Evolutionary conservation across 92 coral and sea anemone species (phyloP).

Genomic region (Porites lobata): DNA sequence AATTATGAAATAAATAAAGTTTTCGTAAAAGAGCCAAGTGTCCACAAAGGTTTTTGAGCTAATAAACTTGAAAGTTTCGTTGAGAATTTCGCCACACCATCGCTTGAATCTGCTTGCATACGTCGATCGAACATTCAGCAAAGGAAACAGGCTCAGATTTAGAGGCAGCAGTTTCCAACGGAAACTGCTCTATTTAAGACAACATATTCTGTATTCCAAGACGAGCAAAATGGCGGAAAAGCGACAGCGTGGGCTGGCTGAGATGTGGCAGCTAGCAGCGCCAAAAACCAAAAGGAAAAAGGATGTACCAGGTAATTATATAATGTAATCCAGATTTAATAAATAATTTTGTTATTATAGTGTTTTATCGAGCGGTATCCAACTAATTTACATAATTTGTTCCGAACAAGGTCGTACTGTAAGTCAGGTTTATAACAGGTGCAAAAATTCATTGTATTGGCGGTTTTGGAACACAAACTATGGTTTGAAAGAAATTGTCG

Average conservation of each 20-base stretch:
- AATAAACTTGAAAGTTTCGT: slow-evolving; percentile 44
- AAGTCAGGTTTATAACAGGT: slow-evolving; percentile 3
- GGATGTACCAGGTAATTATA: slow-evolving; percentile 35
- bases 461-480: background rate
- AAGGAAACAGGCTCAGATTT: background rate
- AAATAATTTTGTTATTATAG: slow-evolving; percentile 31
- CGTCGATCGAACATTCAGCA: slow-evolving; percentile 31
- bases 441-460: background rate
- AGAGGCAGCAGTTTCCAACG: slow-evolving; percentile 43
- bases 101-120: slow-evolving; percentile 39
- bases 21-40: slow-evolving; percentile 33
- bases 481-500: background rate
- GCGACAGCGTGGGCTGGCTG: slow-evolving; percentile 27
- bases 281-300: slow-evolving; percentile 37
- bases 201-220: slow-evolving; percentile 12
- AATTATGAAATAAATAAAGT: slow-evolving; percentile 20
- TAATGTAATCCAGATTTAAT: slow-evolving; percentile 25
- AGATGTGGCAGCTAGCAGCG: slow-evolving; percentile 39
- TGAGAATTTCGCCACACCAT: slow-evolving; percentile 52
- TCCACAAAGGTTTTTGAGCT: slow-evolving; percentile 37
- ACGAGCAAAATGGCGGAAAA: slow-evolving; percentile 48
- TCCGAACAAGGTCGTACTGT: slow-evolving; percentile 29
- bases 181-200: slow-evolving; percentile 37
- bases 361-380: slow-evolving; percentile 35
- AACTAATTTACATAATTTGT: slow-evolving; percentile 48